phyloP scores from a whole-genome alignment of 2,888 invertebrate species.

The Mechanitis messenoides region DNA sequence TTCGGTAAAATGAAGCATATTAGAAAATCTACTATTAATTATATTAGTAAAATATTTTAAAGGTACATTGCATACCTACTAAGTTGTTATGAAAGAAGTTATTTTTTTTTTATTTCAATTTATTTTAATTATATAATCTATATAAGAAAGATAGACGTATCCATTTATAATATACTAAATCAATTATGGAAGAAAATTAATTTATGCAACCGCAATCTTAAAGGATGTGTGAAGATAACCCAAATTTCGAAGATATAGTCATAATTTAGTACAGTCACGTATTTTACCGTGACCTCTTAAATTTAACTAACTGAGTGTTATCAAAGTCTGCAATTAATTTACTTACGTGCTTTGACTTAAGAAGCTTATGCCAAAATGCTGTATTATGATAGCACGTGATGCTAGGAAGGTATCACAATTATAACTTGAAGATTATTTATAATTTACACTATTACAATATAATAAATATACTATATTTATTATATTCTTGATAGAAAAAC shows the following conservation, averaged over 20 bases:
- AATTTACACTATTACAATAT: no score
- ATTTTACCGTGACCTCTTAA: slow-evolving; percentile 41
- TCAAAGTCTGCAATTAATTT: slow-evolving; percentile 57
- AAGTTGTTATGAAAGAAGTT: no score
- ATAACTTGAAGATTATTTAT: neutral
- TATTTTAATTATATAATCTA: no score
- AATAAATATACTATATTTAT: no score
- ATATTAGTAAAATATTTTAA: no score
- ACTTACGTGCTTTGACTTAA: slow-evolving; percentile 49
- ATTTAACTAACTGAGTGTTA: slow-evolving; percentile 56
- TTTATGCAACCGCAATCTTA: slow-evolving; percentile 11
- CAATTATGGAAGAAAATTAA: neutral
- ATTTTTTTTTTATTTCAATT: no score
- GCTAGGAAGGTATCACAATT: neutral
- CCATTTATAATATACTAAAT: neutral
- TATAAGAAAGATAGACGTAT: no score
- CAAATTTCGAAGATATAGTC: slow-evolving; percentile 27
- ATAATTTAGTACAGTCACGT: slow-evolving; percentile 31
- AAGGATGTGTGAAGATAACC: slow-evolving; percentile 25
- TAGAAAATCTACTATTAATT: no score
- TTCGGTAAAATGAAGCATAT: no score
- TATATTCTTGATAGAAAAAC: no score
- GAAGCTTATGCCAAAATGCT: slow-evolving; percentile 17
- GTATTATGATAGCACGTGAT: neutral
- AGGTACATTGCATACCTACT: no score